Evolutionary conservation across 30 jellyfish, hydroid and myxozoan species (phyloP).

Genomic region (Haliclystus octoradiatus): DNA sequence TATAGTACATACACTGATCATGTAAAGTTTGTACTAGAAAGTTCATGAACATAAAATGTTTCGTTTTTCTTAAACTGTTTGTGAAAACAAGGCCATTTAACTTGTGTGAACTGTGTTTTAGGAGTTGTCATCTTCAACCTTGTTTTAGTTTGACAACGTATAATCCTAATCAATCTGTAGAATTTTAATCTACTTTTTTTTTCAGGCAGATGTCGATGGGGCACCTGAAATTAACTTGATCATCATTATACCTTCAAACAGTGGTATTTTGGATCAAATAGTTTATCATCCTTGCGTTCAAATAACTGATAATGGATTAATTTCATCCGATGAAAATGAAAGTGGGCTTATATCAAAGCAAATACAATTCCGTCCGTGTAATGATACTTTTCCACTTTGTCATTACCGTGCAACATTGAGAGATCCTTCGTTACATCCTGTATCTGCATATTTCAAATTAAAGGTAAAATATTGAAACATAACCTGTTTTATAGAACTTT

Average conservation of each 20-base stretch:
- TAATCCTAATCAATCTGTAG: too few relatives aligned
- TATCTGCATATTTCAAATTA: background rate
- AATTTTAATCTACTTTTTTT: background rate
- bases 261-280: slow-evolving; percentile 36
- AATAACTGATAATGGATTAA: slow-evolving; percentile 42
- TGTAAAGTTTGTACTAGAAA: too few relatives aligned
- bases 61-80: too few relatives aligned
- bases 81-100: too few relatives aligned
- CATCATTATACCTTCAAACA: slow-evolving; percentile 38
- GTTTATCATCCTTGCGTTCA: slow-evolving; percentile 71
- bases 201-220: slow-evolving; percentile 91
- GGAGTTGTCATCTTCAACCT: too few relatives aligned
- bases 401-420: background rate
- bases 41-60: too few relatives aligned
- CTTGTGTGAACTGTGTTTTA: too few relatives aligned
- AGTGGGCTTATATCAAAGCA: background rate
- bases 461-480: too few relatives aligned
- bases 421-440: background rate
- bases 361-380: background rate
- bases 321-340: slow-evolving; percentile 29
- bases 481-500: too few relatives aligned
- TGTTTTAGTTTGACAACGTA: too few relatives aligned
- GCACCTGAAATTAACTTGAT: slow-evolving; percentile 81
- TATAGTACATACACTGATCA: too few relatives aligned
- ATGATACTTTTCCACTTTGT: background rate